Evolutionary conservation across 2,113 vertebrate species (phyloP), one percentile per base, ranked within the genome.

Genomic region (Zingel zingel): DNA sequence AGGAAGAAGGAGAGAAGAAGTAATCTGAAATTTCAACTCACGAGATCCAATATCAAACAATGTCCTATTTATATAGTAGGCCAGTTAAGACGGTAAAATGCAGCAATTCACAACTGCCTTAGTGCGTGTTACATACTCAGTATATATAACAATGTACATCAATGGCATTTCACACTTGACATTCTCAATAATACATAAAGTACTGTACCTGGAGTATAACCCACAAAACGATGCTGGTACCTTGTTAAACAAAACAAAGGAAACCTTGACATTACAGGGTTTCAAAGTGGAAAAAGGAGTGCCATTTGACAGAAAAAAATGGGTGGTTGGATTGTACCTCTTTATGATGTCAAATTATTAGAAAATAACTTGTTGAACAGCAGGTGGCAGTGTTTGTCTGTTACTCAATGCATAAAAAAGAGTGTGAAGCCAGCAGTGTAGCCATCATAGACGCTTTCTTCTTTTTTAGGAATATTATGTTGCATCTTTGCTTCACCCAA

Each of bases 361-460:
- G n/a, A 79, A 79, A 69, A 39, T 6, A 63, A 61, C 65, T 84
- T 73, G 79, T 74, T 89, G 56, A 75, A 86, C 90, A 93, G 92
- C 90, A 94, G 92, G 92, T 89, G 94, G 94, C 94, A 95, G 94
- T 95, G 93, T 93, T 92, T 86, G 47, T 85, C 82, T 77, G 77
- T 79, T 67, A 69, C 63, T 79, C 14, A 14, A 79, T 77, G 56
- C 70, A 79, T 81, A 53, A 79, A 78, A 43, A 78, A 53, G 51
- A 30, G 73, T 13, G 78, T 27, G 21, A 23, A 75, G 54, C 73
- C 72, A 61, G 54, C n/a, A 6, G 54, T 15, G 56, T 5, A 76
- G 79, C 72, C 82, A 51, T 76, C 50, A 33, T 59, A 61, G 74
- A 87, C 57, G 66, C 48, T 64, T 74, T 62, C 69, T 47, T 9